Evolutionary conservation across 1,140 invertebrate species (phyloP).

Genomic region (Pantala flavescens): DNA sequence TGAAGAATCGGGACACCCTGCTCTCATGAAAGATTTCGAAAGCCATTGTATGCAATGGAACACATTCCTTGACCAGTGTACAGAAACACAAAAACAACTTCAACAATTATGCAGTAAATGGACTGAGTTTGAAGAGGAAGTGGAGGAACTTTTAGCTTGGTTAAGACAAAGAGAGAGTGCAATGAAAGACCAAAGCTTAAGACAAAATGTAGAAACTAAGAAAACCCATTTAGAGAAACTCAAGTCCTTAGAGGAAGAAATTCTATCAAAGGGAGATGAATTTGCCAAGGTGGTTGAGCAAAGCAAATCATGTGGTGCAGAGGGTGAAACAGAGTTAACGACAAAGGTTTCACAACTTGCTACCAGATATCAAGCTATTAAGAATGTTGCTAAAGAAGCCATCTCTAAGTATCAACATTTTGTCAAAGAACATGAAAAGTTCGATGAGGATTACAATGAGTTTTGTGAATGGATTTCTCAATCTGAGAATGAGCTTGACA

Average conservation of each 20-base stretch:
- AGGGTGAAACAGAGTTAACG: conserved; percentile 64
- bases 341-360: conserved; percentile 66
- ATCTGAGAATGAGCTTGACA: conserved; percentile 58
- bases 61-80: conserved; percentile 60
- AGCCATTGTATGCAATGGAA: conserved; percentile 58
- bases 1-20: conserved; percentile 61
- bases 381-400: conserved; percentile 68
- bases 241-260: conserved; percentile 59
- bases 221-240: conserved; percentile 67
- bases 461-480: conserved; percentile 64
- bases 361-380: conserved; percentile 74
- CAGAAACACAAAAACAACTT: conserved; percentile 52
- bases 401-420: conserved; percentile 69
- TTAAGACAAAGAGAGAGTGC: conserved; percentile 70
- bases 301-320: conserved; percentile 48
- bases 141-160: conserved; percentile 71
- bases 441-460: conserved; percentile 64
- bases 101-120: conserved; percentile 60
- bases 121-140: conserved; percentile 65
- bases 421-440: conserved; percentile 72
- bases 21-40: conserved; percentile 62
- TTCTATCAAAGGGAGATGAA: conserved; percentile 55
- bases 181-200: conserved; percentile 81
- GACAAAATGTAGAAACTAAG: conserved; percentile 74
- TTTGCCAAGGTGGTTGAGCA: conserved; percentile 60